Percentiles rank a stretch among this genome's conserved stretches.
These are phyloP conservation scores for Fregetta grallaria DNA, from an alignment of 2,113 vertebrate genomes.

Conservation along the genomic window DNA sequence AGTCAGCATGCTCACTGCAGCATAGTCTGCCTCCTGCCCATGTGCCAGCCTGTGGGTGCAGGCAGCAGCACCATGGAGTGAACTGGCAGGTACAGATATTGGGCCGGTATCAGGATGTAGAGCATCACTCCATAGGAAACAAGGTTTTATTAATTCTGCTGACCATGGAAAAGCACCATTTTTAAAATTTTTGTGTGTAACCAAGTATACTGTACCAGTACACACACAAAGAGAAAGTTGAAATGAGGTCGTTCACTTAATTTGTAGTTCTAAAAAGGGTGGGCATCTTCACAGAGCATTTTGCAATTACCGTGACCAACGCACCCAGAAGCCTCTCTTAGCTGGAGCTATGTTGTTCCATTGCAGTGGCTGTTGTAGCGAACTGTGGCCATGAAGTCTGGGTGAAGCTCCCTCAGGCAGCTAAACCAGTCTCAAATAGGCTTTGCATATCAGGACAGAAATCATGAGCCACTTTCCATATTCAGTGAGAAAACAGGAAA, in stretches of 20 bases:
- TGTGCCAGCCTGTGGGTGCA: accelerated
- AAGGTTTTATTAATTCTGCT: not conserved
- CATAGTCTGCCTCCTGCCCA: not conserved
- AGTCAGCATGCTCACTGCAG: not conserved
- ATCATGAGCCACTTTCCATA: constrained; percentile 6
- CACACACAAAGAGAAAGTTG: not conserved
- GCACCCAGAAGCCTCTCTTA: not conserved
- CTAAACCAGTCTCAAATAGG: not conserved
- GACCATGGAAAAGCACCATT: not conserved
- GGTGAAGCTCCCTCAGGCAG: constrained; percentile 2
- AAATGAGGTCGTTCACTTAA: not conserved
- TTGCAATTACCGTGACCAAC: not conserved
- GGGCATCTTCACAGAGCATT: not conserved
- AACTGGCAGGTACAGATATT: not conserved
- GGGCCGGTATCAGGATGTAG: not conserved
- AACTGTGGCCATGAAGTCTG: not conserved
- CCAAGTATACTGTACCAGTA: not conserved
- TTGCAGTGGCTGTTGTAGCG: not conserved
- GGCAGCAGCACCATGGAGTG: not conserved
- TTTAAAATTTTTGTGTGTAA: not conserved
- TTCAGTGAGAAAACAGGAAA: constrained; percentile 57
- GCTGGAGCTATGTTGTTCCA: not conserved
- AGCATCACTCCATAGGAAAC: not conserved
- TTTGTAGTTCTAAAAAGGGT: not conserved
- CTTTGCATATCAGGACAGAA: constrained; percentile 20